Evolutionary conservation across 1,140 invertebrate genomes (phyloP), one percentile per base, ranked within the genome.

Genomic region (Thrips palmi): DNA sequence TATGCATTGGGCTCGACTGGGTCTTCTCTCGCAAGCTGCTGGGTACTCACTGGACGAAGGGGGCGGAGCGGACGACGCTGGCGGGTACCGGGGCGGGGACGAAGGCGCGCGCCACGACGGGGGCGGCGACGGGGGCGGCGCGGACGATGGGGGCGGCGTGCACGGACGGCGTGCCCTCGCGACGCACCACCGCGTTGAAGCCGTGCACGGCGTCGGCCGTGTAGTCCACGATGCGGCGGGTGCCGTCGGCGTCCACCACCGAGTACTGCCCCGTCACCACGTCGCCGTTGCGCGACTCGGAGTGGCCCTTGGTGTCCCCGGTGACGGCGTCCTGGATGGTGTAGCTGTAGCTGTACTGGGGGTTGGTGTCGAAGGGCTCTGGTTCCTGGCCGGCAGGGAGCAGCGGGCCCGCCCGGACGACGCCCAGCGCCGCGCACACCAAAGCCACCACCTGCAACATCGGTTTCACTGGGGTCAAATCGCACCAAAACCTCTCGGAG

Each of bases 191-290:
- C 6, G 45, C 45, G 35, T 46, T 43, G 32, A 46, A 46, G 14
- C 45, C 45, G 41, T 46, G 40, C 35, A 37, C 33, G 31, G 46
- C 41, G 40, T 51, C 47, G 27, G 48, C 48, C n/a, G 44, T 48
- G 37, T 49, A 49, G 37, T 47, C 43, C 17, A 51, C 45, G 36
- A 46, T 53, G 31, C 53, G 43, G 12, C 42, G 41, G 29, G 46
- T 49, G n/a, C 55, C 54, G 37, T 56, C 54, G 7, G 55, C 42
- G n/a, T 53, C 52, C 14, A 59, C 46, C 37, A 68, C 57, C 4
- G 65, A 70, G 52, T 65, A 65, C 40, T 53, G 54, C 11, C 64
- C 64, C 24, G 59, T 56, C 8, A 64, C 57, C 5, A 62, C 40
- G 23, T 59, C 61, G 31, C 62, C 62, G 34, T 57, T 54, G 8